A percentile compares a stretch with the other conserved stretches of the same genome.
Conservation (phyloP, 1,140 invertebrate genomes). For the Pollicipes pollicipes region DNA sequence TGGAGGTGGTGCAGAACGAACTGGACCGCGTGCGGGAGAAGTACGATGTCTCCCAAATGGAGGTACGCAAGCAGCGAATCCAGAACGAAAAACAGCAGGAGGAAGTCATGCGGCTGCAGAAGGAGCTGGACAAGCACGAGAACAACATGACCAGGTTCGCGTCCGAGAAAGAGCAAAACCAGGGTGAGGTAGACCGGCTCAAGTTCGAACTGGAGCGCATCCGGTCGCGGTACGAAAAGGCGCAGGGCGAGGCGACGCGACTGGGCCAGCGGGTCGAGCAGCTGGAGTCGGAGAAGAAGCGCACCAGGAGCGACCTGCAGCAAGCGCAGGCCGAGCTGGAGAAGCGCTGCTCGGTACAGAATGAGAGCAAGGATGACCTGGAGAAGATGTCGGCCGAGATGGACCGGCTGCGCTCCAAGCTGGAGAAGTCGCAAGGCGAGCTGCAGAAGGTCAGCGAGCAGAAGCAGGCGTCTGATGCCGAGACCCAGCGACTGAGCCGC, state of each 20-base stretch:
- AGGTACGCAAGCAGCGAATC: constrained; percentile 47
- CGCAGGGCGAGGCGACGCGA: constrained; percentile 36
- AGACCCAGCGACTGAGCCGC: constrained; percentile 61
- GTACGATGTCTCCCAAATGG: constrained; percentile 48
- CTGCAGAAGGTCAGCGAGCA: constrained; percentile 27
- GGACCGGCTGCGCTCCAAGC: constrained; percentile 22
- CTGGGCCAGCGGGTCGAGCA: constrained; percentile 21
- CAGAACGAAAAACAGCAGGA: constrained; percentile 23
- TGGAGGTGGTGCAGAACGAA: constrained; percentile 37
- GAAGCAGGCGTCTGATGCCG: constrained; percentile 44
- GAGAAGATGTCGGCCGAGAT: constrained; percentile 24
- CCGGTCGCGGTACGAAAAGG: constrained; percentile 75
- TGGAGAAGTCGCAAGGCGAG: constrained; percentile 21
- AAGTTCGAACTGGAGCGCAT: constrained; percentile 67
- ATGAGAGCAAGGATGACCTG: constrained; percentile 21
- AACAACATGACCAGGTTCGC: constrained; percentile 22
- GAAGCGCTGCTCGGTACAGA: constrained; percentile 21
- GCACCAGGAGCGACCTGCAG: constrained; percentile 32
- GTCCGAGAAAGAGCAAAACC: constrained; percentile 19
- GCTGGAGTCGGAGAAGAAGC: constrained; percentile 34
- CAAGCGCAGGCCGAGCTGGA: constrained; percentile 28
- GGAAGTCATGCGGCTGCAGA: constrained; percentile 36
- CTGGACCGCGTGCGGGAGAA: constrained; percentile 53
- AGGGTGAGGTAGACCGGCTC: constrained; percentile 45
- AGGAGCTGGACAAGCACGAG: constrained; percentile 30